A percentile compares a stretch with the other conserved stretches of the same genome.
Conservation (phyloP, 2,113 vertebrate genomes). For the Oxygymnocypris stewartii region DNA sequence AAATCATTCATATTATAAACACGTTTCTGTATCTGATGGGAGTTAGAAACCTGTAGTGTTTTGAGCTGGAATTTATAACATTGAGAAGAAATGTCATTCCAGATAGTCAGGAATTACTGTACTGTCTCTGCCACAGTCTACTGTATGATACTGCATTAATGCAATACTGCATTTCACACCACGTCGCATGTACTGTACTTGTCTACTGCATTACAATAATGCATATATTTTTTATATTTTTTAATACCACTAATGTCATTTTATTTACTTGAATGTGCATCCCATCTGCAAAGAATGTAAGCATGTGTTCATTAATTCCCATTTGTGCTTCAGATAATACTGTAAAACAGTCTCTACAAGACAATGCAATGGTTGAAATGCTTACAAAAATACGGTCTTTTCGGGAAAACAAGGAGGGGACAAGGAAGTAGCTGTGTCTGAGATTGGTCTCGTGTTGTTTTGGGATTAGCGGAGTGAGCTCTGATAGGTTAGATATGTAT, state of each 20-base stretch:
- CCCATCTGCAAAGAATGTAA: background rate
- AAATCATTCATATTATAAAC: constrained; percentile 57
- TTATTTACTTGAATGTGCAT: background rate
- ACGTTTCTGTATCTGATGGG: constrained; percentile 61
- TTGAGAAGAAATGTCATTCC: background rate
- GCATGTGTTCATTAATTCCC: background rate
- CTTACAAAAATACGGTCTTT: background rate
- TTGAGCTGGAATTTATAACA: constrained; percentile 39
- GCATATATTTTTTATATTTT: background rate
- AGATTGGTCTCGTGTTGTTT: background rate
- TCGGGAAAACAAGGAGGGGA: background rate
- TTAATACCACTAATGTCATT: background rate
- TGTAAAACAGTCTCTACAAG: constrained; percentile 5
- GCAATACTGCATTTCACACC: background rate
- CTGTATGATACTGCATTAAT: background rate
- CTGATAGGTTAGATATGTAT: constrained; percentile 42
- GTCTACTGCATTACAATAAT: background rate
- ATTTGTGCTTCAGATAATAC: background rate
- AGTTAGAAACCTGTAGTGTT: constrained; percentile 51
- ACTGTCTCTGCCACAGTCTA: background rate
- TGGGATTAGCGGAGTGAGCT: constrained; percentile 27
- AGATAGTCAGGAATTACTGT: background rate
- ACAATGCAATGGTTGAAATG: constrained; percentile 10
- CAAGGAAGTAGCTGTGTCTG: background rate
- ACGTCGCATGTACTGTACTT: background rate